Base-by-base conservation (phyloP, 2,888 invertebrate species). In the Lasioglossum villosulum region DNA sequence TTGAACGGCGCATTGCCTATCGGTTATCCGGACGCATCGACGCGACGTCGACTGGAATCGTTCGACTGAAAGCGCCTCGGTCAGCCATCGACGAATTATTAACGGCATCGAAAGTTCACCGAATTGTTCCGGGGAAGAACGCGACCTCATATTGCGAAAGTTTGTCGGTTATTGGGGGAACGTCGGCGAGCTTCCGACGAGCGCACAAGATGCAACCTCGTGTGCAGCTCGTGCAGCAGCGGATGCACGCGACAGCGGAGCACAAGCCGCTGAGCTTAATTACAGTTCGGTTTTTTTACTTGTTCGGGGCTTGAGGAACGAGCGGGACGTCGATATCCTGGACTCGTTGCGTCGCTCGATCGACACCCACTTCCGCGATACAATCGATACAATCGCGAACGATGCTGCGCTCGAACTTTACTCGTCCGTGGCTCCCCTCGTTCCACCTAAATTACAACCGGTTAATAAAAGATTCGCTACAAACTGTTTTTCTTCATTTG, bases 101-200 rank as follows among this genome's bases (percentile, higher is more conserved):
- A 68, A 72, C 45, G 63, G 39, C 6, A 34, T 23, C 5, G 78
- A 73, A 84, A 84, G n/a, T 85, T 52, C n/a, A 27, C 0, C 66
- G 45, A 73, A 45, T 63, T 70, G 74, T 70, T 70, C 16, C 39
- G 56, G 16, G 10, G n/a, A 68, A 14, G 59, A 59, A 66, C 75
- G 59, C 45, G 75, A 75, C 72, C 59, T 16, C 66, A 75, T 78
- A 83, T 84, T 78, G 78, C 72, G 39, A 73, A 83, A 84, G 83
- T 83, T 84, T 16, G 37, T 10, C 4, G 45, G 75, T 75, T 84
- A 75, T 82, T 71, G 27, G 30, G 75, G 75, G 72, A 83, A 82
- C 74, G 72, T 70, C n/a, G 12, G n/a, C 56, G 56, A 56, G 56
- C 56, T 56, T 56, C 56, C 56, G 56, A 56, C 56, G 52, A n/a